phyloP scores from a whole-genome alignment of 53 echinoderm and acorn worm genomes.

The Mesocentrotus franciscanus region DNA sequence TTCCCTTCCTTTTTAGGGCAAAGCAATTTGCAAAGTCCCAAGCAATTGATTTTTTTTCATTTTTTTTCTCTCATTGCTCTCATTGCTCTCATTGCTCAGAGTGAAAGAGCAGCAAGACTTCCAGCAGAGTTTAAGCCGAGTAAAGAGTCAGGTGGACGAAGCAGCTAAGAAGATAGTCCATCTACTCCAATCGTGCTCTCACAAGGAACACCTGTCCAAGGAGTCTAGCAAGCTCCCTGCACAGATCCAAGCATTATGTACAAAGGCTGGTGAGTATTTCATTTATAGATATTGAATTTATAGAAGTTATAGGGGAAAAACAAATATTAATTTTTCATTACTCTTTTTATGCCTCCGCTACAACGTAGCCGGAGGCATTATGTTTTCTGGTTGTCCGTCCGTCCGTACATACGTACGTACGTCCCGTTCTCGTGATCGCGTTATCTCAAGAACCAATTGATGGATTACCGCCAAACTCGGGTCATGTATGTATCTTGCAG shows the following conservation, averaged over 20 bases:
- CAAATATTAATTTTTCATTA: neutral
- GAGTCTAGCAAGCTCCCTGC: conserved; percentile 64
- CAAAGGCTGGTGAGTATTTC: conserved; percentile 76
- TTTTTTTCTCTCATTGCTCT: neutral
- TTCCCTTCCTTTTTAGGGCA: too few species aligned
- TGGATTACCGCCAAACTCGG: too few species aligned
- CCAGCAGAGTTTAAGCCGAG: conserved; percentile 73
- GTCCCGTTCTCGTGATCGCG: too few species aligned
- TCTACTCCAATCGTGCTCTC: conserved; percentile 68
- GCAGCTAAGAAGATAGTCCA: conserved; percentile 70
- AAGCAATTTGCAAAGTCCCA: neutral
- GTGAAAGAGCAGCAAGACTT: conserved; percentile 76
- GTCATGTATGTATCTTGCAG: too few species aligned
- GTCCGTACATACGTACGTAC: too few species aligned
- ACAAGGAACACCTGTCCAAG: conserved; percentile 78
- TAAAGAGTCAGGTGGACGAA: conserved; percentile 81
- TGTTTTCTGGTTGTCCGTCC: too few species aligned
- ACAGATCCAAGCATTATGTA: conserved; percentile 62
- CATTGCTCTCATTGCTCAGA: conserved; percentile 2
- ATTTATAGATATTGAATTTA: neutral
- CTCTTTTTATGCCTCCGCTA: too few species aligned
- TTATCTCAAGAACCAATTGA: too few species aligned
- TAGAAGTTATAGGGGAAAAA: neutral
- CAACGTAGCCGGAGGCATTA: too few species aligned
- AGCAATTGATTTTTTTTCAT: neutral